phyloP scores from a whole-genome alignment of 1,140 invertebrate species.

The Caenorhabditis inopinata region DNA sequence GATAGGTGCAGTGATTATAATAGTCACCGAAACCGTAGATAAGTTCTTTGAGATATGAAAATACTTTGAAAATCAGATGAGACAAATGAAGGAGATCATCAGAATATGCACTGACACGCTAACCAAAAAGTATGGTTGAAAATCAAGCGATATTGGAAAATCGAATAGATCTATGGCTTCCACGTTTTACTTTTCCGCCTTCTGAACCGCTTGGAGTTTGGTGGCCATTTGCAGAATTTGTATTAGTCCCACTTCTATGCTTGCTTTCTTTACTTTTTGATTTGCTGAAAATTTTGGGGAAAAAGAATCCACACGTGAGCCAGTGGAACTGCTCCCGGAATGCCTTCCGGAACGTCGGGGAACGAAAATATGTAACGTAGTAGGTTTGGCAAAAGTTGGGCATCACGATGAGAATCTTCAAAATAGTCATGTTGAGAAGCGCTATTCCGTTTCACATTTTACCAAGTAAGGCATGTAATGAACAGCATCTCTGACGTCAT shows the following conservation, averaged over 20 bases:
- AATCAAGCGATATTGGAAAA: not conserved
- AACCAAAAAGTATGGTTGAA: not conserved
- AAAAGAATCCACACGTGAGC: not conserved
- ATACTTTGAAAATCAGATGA: not conserved
- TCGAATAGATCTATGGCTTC: not conserved
- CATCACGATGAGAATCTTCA: not conserved
- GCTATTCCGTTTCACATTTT: too few species aligned
- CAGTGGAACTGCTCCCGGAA: not conserved
- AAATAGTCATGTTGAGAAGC: not conserved
- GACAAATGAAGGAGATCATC: too few species aligned
- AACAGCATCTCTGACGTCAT: not conserved
- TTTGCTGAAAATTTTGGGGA: not conserved
- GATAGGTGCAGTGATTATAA: too few species aligned
- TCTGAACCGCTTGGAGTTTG: not conserved
- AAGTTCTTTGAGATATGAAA: too few species aligned
- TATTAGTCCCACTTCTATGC: constrained; percentile 2
- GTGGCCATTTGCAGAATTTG: not conserved
- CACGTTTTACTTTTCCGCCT: not conserved
- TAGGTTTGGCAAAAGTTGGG: constrained; percentile 23
- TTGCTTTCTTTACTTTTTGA: constrained; percentile 1
- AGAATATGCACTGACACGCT: not conserved
- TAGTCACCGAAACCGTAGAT: too few species aligned
- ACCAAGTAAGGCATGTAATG: constrained; percentile 6
- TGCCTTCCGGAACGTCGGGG: not conserved
- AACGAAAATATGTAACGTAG: constrained; percentile 5